phyloP scores from a whole-genome alignment of 2,888 invertebrate species.

The Polylopha cassiicola region DNA sequence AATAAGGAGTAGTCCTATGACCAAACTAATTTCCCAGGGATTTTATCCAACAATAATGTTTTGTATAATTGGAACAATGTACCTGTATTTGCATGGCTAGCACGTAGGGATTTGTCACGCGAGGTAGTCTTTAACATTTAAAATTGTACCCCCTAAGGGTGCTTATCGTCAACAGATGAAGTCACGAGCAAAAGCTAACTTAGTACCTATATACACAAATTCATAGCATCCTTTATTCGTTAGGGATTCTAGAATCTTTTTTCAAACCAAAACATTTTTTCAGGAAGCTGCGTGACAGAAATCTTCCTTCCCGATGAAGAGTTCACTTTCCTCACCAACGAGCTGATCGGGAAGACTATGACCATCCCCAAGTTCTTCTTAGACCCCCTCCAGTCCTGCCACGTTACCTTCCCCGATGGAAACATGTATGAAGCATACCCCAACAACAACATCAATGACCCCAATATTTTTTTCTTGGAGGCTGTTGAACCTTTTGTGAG shows the following conservation, averaged over 20 bases:
- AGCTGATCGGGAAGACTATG: constrained; percentile 31
- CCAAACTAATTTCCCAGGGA: no score
- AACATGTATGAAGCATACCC: constrained; percentile 39
- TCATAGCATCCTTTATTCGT: background rate
- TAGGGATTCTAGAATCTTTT: background rate
- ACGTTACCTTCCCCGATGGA: constrained; percentile 40
- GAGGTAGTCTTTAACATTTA: no score
- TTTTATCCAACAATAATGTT: no score
- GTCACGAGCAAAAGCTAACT: no score
- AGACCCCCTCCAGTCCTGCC: constrained; percentile 39
- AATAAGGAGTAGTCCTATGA: no score
- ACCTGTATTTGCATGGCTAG: no score
- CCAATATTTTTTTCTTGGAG: constrained; percentile 24
- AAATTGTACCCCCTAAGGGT: no score
- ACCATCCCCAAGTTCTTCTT: constrained; percentile 34
- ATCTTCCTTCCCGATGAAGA: constrained; percentile 32
- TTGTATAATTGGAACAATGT: no score
- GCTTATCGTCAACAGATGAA: no score
- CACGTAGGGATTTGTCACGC: no score
- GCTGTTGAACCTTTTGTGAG: constrained; percentile 33
- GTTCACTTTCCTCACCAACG: constrained; percentile 34
- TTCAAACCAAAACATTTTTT: constrained; percentile 12
- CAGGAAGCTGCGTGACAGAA: constrained; percentile 35
- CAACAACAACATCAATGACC: constrained; percentile 28
- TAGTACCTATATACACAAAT: background rate